phyloP scores from a whole-genome alignment of 1,140 invertebrate species.

The Orussus abietinus region DNA sequence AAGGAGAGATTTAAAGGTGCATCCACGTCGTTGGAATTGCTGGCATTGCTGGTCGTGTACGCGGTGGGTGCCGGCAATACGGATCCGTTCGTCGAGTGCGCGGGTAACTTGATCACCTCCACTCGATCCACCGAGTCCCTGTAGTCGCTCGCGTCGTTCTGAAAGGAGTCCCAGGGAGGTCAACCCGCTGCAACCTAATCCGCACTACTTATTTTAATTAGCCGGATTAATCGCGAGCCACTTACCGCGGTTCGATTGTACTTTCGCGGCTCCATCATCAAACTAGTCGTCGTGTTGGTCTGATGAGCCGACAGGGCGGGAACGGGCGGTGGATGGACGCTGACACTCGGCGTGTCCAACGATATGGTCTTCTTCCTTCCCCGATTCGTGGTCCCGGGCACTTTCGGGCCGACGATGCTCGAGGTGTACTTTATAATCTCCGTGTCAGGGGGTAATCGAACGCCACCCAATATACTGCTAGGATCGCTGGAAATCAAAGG shows the following conservation, averaged over 20 bases:
- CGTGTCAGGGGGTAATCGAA: slow-evolving; percentile 79
- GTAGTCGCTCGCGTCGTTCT: slow-evolving; percentile 44
- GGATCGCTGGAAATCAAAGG: slow-evolving; percentile 61
- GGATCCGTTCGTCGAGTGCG: slow-evolving; percentile 54
- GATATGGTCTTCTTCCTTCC: slow-evolving; percentile 84
- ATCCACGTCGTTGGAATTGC: slow-evolving; percentile 61
- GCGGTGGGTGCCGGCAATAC: slow-evolving; percentile 44
- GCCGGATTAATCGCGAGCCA: no score
- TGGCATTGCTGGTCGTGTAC: slow-evolving; percentile 48
- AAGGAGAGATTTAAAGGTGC: slow-evolving; percentile 77
- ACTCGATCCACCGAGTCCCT: slow-evolving; percentile 59
- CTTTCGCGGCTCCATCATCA: slow-evolving; percentile 46
- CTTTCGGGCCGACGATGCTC: slow-evolving; percentile 76
- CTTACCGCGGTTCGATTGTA: slow-evolving; percentile 44
- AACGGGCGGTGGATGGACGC: slow-evolving; percentile 54
- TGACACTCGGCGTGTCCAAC: slow-evolving; percentile 73
- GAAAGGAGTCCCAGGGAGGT: no score
- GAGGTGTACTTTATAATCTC: slow-evolving; percentile 87
- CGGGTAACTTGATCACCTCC: slow-evolving; percentile 73
- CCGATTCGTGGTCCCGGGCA: slow-evolving; percentile 74
- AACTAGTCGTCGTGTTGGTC: slow-evolving; percentile 37
- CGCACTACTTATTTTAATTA: no score
- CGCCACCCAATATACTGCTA: slow-evolving; percentile 72
- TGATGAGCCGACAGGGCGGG: slow-evolving; percentile 43
- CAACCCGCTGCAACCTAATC: no score